phyloP scores from a whole-genome alignment of 2,888 invertebrate species.

The Notocelia uddmanniana region DNA sequence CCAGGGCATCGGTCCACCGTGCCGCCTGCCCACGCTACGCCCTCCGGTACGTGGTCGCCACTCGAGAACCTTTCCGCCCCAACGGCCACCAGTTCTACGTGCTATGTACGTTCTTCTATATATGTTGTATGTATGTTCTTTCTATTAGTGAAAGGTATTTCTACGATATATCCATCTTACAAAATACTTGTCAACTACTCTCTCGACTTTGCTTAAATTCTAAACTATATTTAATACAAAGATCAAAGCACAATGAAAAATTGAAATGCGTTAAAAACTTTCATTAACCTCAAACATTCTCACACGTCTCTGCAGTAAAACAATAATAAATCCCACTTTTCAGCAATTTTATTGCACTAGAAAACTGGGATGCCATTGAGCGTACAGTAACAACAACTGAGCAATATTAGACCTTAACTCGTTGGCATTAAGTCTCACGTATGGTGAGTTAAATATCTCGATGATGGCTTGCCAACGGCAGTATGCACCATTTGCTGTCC shows the following conservation, averaged over 20 bases:
- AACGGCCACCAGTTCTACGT: no score
- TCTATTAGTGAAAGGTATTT: no score
- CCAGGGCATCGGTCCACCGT: no score
- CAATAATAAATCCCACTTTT: slow-evolving; percentile 12
- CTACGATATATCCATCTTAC: no score
- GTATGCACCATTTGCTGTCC: slow-evolving; percentile 46
- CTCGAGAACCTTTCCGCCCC: no score
- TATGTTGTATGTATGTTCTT: no score
- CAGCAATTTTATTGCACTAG: not conserved
- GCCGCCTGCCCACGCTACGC: no score
- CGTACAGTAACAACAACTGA: not conserved
- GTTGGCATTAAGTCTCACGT: not conserved
- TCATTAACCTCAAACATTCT: slow-evolving; percentile 1
- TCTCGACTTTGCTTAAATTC: no score
- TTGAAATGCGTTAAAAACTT: not conserved
- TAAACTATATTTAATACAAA: not conserved
- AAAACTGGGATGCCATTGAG: slow-evolving; percentile 7
- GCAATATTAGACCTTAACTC: not conserved
- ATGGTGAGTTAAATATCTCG: slow-evolving; percentile 5
- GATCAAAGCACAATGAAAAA: not conserved
- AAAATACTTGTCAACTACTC: no score
- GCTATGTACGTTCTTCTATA: no score
- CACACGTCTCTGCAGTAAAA: slow-evolving; percentile 11
- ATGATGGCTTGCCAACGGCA: slow-evolving; percentile 17
- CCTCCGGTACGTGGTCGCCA: no score